These are phyloP conservation scores for Tichodroma muraria DNA, from an alignment of 2,113 vertebrate species.

Conservation along the genomic window DNA sequence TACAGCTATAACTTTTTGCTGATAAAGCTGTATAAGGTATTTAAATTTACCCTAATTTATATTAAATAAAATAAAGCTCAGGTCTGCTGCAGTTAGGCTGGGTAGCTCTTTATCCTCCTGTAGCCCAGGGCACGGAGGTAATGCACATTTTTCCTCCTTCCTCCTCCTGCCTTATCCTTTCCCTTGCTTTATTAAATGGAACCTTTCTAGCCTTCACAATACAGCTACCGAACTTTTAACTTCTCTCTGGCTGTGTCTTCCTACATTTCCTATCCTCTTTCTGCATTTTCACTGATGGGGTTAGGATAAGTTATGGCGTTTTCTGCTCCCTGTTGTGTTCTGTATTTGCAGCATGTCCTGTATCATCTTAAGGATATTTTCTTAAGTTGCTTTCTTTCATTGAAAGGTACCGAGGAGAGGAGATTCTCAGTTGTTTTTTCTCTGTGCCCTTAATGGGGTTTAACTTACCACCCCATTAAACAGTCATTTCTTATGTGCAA, in stretches of 20 bases:
- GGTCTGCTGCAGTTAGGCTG: neutral
- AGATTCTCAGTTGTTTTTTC: constrained; percentile 1
- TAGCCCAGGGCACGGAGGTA: neutral
- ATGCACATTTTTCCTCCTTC: neutral
- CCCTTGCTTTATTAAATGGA: neutral
- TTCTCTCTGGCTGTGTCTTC: neutral
- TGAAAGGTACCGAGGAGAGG: neutral
- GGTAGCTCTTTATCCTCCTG: neutral
- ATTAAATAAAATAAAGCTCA: neutral
- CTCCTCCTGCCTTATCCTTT: neutral
- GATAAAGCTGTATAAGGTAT: neutral
- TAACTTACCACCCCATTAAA: constrained; percentile 46
- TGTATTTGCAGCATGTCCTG: neutral
- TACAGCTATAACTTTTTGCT: neutral
- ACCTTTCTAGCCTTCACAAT: neutral
- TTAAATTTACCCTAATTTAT: neutral
- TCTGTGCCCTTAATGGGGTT: constrained; percentile 11
- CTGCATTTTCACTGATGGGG: neutral
- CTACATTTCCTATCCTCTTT: neutral
- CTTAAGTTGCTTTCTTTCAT: neutral
- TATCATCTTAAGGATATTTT: neutral
- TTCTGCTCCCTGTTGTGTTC: neutral
- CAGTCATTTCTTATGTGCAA: constrained; percentile 37
- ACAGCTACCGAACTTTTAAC: neutral
- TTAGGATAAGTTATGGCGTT: neutral